These are phyloP conservation scores for Rhyzopertha dominica DNA, from an alignment of 1,140 invertebrate genomes.

Conservation along the genomic window DNA sequence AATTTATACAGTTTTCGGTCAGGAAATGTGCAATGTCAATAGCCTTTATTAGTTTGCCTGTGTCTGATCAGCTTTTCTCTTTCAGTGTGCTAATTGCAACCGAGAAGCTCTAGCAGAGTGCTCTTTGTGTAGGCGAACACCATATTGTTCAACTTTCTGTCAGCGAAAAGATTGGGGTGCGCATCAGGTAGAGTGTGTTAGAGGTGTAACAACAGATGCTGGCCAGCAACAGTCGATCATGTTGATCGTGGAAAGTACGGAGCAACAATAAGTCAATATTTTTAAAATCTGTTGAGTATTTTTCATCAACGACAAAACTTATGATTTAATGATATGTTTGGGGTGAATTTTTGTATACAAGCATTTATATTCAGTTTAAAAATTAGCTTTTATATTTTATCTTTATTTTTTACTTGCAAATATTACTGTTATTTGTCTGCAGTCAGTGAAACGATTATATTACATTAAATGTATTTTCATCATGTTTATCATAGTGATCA, in stretches of 20 bases:
- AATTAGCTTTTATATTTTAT: too few species aligned
- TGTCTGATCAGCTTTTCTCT: constrained; percentile 32
- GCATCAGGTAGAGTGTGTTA: constrained; percentile 78
- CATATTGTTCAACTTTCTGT: constrained; percentile 82
- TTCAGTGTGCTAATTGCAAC: constrained; percentile 80
- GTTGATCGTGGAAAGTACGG: constrained; percentile 57
- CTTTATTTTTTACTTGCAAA: too few species aligned
- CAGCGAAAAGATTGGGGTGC: constrained; percentile 81
- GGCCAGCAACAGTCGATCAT: constrained; percentile 58
- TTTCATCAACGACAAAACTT: too few species aligned
- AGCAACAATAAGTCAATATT: constrained; percentile 43
- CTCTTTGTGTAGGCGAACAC: constrained; percentile 74
- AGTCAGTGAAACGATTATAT: too few species aligned
- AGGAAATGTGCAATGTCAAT: neutral
- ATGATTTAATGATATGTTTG: too few species aligned
- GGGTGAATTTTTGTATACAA: too few species aligned
- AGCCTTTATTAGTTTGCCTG: constrained; percentile 5
- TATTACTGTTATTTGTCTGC: too few species aligned
- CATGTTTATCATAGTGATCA: too few species aligned
- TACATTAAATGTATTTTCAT: too few species aligned
- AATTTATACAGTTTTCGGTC: neutral
- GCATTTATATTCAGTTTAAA: too few species aligned
- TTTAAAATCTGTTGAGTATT: too few species aligned
- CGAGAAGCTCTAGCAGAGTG: constrained; percentile 79
- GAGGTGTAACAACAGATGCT: constrained; percentile 51